Conservation (phyloP, 2,797 vertebrate genomes). For the Kryptolebias ocellatus region DNA sequence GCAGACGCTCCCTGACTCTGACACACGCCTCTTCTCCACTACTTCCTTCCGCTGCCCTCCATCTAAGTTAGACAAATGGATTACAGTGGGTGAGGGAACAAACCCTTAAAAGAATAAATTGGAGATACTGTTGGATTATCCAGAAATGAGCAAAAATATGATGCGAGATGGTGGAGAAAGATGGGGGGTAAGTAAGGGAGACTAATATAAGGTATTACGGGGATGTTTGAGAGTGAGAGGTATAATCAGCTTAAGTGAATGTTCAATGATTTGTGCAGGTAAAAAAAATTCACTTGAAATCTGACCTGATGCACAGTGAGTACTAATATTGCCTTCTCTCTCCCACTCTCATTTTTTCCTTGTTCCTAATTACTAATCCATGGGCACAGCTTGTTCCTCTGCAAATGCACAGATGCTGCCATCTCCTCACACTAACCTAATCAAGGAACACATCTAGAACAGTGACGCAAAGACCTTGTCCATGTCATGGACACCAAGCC, state of each 20-base stretch:
- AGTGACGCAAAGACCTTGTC: constrained; percentile 59
- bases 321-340: constrained; percentile 51
- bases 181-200: constrained; percentile 38
- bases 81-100: constrained; percentile 45
- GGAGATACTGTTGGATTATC: constrained; percentile 36
- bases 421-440: constrained; percentile 72
- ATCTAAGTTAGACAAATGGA: constrained; percentile 67
- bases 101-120: constrained; percentile 50
- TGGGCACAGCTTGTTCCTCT: constrained; percentile 78
- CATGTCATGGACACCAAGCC: constrained; percentile 57
- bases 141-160: constrained; percentile 33
- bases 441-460: constrained; percentile 69
- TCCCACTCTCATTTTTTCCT: constrained; percentile 53
- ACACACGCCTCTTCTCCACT: constrained; percentile 75
- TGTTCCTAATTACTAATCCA: constrained; percentile 73
- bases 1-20: constrained; percentile 73
- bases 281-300: constrained; percentile 70
- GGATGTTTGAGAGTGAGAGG: constrained; percentile 59
- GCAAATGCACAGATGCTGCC: constrained; percentile 64
- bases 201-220: constrained; percentile 61
- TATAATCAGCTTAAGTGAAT: constrained; percentile 70
- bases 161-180: constrained; percentile 33
- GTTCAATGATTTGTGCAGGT: constrained; percentile 54
- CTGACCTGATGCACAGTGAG: constrained; percentile 62
- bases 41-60: constrained; percentile 74